phyloP scores from a whole-genome alignment of 37 sponge, comb jelly and placozoan genomes.

The Ephydatia muelleri region DNA sequence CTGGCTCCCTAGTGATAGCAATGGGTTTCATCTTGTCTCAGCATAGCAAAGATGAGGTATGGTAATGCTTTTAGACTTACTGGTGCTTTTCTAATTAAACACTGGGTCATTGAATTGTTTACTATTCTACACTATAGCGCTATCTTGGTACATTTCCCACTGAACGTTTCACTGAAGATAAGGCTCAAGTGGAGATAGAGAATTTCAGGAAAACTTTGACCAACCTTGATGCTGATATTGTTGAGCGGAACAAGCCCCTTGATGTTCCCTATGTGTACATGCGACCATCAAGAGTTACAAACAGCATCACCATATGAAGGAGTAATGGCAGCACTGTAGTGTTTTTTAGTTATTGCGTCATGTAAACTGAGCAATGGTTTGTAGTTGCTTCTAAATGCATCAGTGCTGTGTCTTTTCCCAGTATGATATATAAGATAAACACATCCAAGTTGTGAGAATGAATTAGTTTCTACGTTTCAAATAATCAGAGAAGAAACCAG shows the following conservation, averaged over 20 bases:
- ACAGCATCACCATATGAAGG: constrained; percentile 41
- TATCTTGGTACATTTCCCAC: not conserved
- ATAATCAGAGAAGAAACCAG: too few species aligned
- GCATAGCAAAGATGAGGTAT: constrained; percentile 39
- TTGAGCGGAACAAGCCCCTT: constrained; percentile 28
- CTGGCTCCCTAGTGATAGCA: not conserved
- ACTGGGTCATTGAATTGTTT: not conserved
- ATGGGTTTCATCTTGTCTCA: constrained; percentile 10
- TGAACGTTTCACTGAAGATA: not conserved
- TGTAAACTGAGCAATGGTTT: too few species aligned
- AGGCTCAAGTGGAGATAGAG: not conserved
- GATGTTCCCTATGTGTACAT: constrained; percentile 59
- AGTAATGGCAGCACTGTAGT: not conserved
- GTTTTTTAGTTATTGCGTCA: too few species aligned
- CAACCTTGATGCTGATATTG: constrained; percentile 3
- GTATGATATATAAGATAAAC: too few species aligned
- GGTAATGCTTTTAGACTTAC: not conserved
- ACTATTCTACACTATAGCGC: not conserved
- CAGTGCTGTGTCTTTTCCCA: too few species aligned
- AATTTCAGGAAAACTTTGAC: constrained; percentile 18
- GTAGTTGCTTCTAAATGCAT: too few species aligned
- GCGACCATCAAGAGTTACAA: constrained; percentile 31
- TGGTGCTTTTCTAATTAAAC: not conserved
- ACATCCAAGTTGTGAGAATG: too few species aligned
- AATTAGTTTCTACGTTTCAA: too few species aligned